Evolutionary conservation across 2,888 invertebrate genomes (phyloP).

Genomic region (Athripsodes cinereus): DNA sequence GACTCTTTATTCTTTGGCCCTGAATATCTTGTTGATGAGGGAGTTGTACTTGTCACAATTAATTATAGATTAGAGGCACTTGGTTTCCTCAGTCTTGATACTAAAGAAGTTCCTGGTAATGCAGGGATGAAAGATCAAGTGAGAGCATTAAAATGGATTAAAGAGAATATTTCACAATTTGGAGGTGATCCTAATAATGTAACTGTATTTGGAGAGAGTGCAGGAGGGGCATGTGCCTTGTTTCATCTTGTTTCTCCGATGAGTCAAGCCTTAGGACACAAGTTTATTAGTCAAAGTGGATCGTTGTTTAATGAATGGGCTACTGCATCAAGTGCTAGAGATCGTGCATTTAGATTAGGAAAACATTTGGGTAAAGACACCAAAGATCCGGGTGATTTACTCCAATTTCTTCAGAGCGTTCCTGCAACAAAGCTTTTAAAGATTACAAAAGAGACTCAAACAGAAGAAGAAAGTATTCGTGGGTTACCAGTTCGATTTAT

Average conservation of each 20-base stretch:
- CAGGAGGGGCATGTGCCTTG: slow-evolving; percentile 36
- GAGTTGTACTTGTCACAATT: slow-evolving; percentile 39
- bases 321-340: slow-evolving; percentile 18
- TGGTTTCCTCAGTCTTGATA: slow-evolving; percentile 41
- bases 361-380: slow-evolving; percentile 23
- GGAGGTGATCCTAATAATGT: slow-evolving; percentile 42
- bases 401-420: slow-evolving; percentile 15
- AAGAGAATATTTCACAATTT: slow-evolving; percentile 38
- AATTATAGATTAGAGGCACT: slow-evolving; percentile 42
- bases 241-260: slow-evolving; percentile 43
- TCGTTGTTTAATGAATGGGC: slow-evolving; percentile 34
- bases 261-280: slow-evolving; percentile 40
- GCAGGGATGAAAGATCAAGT: slow-evolving; percentile 48
- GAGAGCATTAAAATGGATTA: slow-evolving; percentile 40
- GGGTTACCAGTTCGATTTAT: slow-evolving; percentile 21
- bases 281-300: slow-evolving; percentile 38
- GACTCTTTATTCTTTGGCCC: slow-evolving; percentile 37
- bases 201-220: slow-evolving; percentile 45
- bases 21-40: slow-evolving; percentile 38
- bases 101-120: slow-evolving; percentile 42
- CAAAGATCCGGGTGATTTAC: slow-evolving; percentile 13
- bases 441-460: slow-evolving; percentile 5
- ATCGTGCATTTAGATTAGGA: slow-evolving; percentile 21
- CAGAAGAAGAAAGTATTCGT: slow-evolving; percentile 14
- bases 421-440: slow-evolving; percentile 12